These are phyloP conservation scores for Halocynthia aurantium DNA, from an alignment of 23 tunicate species.

Conservation along the genomic window DNA sequence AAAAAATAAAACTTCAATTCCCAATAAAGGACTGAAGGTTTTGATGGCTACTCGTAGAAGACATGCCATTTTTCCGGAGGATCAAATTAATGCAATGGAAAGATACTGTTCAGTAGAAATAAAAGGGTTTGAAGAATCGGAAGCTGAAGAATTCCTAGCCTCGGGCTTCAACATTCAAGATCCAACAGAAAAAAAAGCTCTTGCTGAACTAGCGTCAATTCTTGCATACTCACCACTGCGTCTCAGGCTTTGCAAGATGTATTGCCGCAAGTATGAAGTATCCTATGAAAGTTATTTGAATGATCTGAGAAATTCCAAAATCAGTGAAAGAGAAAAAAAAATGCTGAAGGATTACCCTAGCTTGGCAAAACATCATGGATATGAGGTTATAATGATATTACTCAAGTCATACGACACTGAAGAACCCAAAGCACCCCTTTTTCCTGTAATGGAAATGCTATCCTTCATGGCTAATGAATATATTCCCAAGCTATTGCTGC, in stretches of 20 bases:
- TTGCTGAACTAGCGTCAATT: neutral
- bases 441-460: constrained; percentile 12
- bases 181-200: neutral
- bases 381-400: constrained; percentile 8
- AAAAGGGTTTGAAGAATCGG: neutral
- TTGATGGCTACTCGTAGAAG: neutral
- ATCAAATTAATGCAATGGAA: neutral
- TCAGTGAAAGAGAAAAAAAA: constrained; percentile 7
- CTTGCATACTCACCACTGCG: constrained; percentile 26
- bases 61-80: too few relatives aligned
- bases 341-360: constrained; percentile 4
- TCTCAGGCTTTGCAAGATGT: neutral
- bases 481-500: constrained; percentile 4
- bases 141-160: constrained; percentile 5
- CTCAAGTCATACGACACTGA: neutral
- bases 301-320: neutral
- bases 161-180: neutral
- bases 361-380: constrained; percentile 1
- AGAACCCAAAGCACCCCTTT: neutral
- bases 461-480: constrained; percentile 4
- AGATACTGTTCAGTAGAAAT: neutral
- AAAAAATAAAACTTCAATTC: too few relatives aligned
- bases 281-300: constrained; percentile 5
- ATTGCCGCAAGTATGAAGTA: neutral
- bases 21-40: too few relatives aligned